phyloP scores from a whole-genome alignment of 2,797 vertebrate genomes.

The Gadopsis marmoratus region DNA sequence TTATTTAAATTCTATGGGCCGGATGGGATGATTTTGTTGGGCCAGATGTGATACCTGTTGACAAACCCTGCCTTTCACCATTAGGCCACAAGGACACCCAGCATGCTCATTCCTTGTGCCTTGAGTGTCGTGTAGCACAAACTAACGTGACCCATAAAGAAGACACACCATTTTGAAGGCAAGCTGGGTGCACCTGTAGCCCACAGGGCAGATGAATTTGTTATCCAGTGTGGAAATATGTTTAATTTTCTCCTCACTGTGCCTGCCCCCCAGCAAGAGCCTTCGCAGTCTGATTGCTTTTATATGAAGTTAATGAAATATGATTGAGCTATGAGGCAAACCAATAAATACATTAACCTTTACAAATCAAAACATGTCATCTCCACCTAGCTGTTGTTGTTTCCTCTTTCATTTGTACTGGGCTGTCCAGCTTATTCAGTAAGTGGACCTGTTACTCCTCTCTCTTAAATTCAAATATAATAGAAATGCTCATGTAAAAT shows the following conservation, averaged over 20 bases:
- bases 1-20: too few relatives aligned
- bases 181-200: slow-evolving; percentile 51
- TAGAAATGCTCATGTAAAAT: slow-evolving; percentile 15
- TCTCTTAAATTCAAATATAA: slow-evolving; percentile 36
- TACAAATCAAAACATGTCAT: slow-evolving; percentile 69
- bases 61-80: too few relatives aligned
- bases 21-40: too few relatives aligned
- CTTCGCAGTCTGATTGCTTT: slow-evolving; percentile 64
- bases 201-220: slow-evolving; percentile 52
- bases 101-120: not conserved
- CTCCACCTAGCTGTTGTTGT: slow-evolving; percentile 49
- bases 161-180: slow-evolving; percentile 10
- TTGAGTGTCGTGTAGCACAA: slow-evolving; percentile 6
- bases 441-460: slow-evolving; percentile 38
- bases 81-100: not conserved
- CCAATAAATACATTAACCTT: slow-evolving; percentile 82
- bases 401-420: slow-evolving; percentile 24
- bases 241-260: slow-evolving; percentile 52
- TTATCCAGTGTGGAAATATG: slow-evolving; percentile 61
- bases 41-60: too few relatives aligned
- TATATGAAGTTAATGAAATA: slow-evolving; percentile 65
- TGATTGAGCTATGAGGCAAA: slow-evolving; percentile 68
- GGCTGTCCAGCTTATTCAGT: slow-evolving; percentile 43
- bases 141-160: slow-evolving; percentile 29
- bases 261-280: slow-evolving; percentile 49